Conservation (phyloP, 2,797 vertebrate species). For the Ctenosaura bakeri region DNA sequence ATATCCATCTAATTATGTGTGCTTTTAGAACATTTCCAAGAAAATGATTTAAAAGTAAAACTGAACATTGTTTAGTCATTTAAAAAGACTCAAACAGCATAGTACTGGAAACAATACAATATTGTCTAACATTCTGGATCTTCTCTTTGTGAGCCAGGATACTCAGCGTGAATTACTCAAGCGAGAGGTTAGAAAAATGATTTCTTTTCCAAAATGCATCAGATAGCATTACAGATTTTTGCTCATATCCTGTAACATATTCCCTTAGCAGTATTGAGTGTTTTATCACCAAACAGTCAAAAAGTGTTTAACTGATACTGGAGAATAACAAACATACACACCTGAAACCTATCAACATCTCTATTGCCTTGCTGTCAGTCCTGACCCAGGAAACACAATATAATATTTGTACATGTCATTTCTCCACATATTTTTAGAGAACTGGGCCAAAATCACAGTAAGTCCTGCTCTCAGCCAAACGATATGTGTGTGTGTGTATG, state of each 20-base stretch:
- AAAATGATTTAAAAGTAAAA: slow-evolving; percentile 34
- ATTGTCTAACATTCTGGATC: background rate
- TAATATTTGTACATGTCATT: slow-evolving; percentile 22
- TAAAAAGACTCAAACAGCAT: slow-evolving; percentile 28
- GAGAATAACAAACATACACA: slow-evolving; percentile 20
- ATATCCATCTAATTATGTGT: slow-evolving; percentile 21
- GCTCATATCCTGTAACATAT: slow-evolving; percentile 48
- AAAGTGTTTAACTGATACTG: slow-evolving; percentile 32
- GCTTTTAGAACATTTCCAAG: slow-evolving; percentile 18
- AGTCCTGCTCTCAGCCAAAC: no score
- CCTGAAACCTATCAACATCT: background rate
- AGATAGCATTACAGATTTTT: slow-evolving; percentile 5
- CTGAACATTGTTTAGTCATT: slow-evolving; percentile 26
- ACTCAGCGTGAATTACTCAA: background rate
- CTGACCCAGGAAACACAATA: slow-evolving; percentile 20
- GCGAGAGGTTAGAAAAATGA: background rate
- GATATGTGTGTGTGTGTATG: no score
- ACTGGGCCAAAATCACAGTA: background rate
- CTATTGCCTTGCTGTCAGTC: background rate
- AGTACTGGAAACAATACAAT: slow-evolving; percentile 13
- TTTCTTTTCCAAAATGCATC: background rate
- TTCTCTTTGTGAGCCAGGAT: background rate
- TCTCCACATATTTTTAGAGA: slow-evolving; percentile 1
- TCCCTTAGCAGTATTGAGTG: slow-evolving; percentile 23
- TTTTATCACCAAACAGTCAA: background rate